These are phyloP conservation scores for Philereme transversata DNA, from an alignment of 2,888 invertebrate genomes.

Conservation along the genomic window DNA sequence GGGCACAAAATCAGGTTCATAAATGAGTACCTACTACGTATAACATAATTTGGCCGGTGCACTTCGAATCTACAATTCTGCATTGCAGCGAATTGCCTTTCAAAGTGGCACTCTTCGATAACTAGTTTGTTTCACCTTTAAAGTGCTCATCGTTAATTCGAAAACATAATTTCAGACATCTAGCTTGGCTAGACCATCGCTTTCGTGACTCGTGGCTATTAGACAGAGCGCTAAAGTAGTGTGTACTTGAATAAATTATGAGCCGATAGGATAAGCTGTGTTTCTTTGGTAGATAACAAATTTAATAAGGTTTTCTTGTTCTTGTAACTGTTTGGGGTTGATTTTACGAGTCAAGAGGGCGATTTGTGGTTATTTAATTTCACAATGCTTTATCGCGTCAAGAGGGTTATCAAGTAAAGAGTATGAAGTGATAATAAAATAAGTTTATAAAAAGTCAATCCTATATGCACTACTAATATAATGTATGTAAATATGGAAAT, in stretches of 20 bases:
- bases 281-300: slow-evolving; percentile 24
- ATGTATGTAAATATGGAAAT: no score
- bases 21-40: not conserved
- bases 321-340: slow-evolving; percentile 11
- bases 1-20: slow-evolving; percentile 9
- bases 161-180: slow-evolving; percentile 37
- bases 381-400: not conserved
- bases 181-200: slow-evolving; percentile 25
- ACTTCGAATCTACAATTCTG: slow-evolving; percentile 20
- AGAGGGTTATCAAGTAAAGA: no score
- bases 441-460: no score
- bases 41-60: slow-evolving; percentile 21
- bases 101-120: slow-evolving; percentile 33
- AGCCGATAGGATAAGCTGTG: slow-evolving; percentile 26
- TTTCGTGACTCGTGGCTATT: slow-evolving; percentile 36
- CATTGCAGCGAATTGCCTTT: slow-evolving; percentile 31
- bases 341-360: slow-evolving; percentile 5
- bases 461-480: no score
- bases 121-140: slow-evolving; percentile 29
- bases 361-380: slow-evolving; percentile 14
- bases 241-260: slow-evolving; percentile 36
- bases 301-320: slow-evolving; percentile 20
- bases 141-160: slow-evolving; percentile 33
- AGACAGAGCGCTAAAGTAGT: slow-evolving; percentile 30
- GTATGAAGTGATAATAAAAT: no score